Evolutionary conservation across 2,797 vertebrate genomes (phyloP).

Genomic region (Nannoperca obscura): DNA sequence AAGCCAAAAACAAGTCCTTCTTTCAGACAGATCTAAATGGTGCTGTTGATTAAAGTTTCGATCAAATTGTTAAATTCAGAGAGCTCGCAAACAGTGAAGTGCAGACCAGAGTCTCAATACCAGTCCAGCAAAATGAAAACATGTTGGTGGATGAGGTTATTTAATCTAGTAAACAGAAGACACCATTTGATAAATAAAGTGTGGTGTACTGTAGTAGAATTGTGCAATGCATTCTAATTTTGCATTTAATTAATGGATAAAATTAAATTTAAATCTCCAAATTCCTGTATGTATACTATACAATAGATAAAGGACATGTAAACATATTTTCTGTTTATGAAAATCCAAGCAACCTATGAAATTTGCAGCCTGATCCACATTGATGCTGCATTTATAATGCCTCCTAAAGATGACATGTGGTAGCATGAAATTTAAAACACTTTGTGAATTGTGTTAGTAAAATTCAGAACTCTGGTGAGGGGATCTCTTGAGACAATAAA

Average conservation of each 20-base stretch:
- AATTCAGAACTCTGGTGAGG: background rate
- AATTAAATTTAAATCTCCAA: background rate
- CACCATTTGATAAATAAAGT: conserved; percentile 9
- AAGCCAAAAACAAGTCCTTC: conserved; percentile 11
- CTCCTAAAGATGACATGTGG: background rate
- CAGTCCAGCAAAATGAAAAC: conserved; percentile 13
- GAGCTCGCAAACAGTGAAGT: background rate
- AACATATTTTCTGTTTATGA: background rate
- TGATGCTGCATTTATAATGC: background rate
- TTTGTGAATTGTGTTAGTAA: background rate
- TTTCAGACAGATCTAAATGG: conserved; percentile 19
- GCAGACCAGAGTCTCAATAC: background rate
- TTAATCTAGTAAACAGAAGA: conserved; percentile 1
- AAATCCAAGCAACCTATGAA: background rate
- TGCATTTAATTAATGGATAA: background rate
- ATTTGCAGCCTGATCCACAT: background rate
- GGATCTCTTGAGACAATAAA: background rate
- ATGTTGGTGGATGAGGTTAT: background rate
- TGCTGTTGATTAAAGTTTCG: conserved; percentile 15
- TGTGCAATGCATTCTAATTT: background rate
- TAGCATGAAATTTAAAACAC: background rate
- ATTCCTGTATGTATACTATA: background rate
- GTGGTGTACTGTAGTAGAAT: background rate
- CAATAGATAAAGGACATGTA: background rate
- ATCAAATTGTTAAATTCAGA: conserved; percentile 13